Base-by-base conservation (phyloP, 2,113 vertebrate genomes). In the Pelecanoides urinatrix region DNA sequence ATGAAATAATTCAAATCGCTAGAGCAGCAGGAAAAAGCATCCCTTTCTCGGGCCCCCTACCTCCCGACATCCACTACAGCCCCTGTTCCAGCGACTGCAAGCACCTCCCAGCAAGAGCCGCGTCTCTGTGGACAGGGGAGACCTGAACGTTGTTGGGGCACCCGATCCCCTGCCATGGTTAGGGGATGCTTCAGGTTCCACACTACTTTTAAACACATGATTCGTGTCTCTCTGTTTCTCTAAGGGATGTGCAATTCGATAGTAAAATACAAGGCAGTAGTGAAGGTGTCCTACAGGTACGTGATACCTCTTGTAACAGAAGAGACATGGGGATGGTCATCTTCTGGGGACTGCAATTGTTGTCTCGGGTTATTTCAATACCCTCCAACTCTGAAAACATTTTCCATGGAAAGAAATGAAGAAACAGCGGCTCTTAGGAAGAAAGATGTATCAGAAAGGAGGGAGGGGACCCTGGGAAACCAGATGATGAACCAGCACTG, bases 1-100 rank as follows among this genome's bases (percentile, higher is more conserved):
- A 59, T 96, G 74, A 95, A 96, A 96, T 95, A 95, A 96, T 93
- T 91, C 71, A 91, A 42, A 81, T 94, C 12, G 3, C 65, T 90
- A 9, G 44, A 83, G 61, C 66, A 88, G 77, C 65, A 80, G 79
- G 49, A 84, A 79, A 95, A 96, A 79, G 14, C 78, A 89, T 80
- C 74, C 88, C 95, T 94, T 95, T 94, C 47, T 49, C 0, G 53
- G 90, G 86, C 84, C 89, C 71, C 85, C 82, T 79, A 34, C 66
- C 74, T 96, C 84, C 86, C 42, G n/a, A 53, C 29, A 88, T 79
- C 73, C 77, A 55, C 80, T 71, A 49, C 73, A 81, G 76, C 23
- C 76, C 73, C 86, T 40, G 50, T 42, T 80, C 32, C 71, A 62
- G 77, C 10, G 87, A 55, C 0, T 68, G 86, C 45, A 83, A 58